Base-by-base conservation (phyloP, 2,113 vertebrate species). In the Trematocara stigmaticum region DNA sequence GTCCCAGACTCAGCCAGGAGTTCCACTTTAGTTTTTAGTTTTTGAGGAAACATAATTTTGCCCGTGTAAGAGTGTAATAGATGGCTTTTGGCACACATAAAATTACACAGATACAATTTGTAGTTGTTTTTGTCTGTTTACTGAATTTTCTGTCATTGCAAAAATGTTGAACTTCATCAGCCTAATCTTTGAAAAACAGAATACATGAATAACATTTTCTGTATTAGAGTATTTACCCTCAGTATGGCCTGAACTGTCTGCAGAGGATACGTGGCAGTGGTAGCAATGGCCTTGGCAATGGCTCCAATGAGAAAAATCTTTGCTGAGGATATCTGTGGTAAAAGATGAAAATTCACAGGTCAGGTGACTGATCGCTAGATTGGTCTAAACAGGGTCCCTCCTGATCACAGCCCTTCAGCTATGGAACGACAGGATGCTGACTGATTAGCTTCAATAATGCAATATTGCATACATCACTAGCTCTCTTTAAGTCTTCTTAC, bases 241-340 rank as follows among this genome's bases (percentile, higher is more conserved):
- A 97, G 93, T 59, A 97, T 96, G 64, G 97, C 95, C 92, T 97
- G 97, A 40, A 97, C 89, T 3, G 96, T 97, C 94, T 97, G 96
- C 23, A 97, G 94, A 26, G 97, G 97, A 89, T 96, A 97, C 2
- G 97, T 97, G 1, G 84, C 95, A 0, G 96, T 95, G 13, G 96
- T 96, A 23, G 97, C 97, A 1, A 97, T 78, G 59, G 96, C 97
- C 88, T 97, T 97, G 82, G 97, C 96, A 5, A 97, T 49, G 47
- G 97, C 97, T 82, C 96, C 97, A 11, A 97, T 97, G 53, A 97
- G 16, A 84, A 97, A 97, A 83, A 97, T 97, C 85, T 97, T 92
- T 45, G 93, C 88, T 34, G 97, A 97, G 12, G 96, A 95, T 40
- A 97, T 96, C 96, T 97, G 94, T 6, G 57, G 55, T 3, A n/a